A percentile compares a stretch with the other conserved stretches of the same genome.
These are phyloP conservation scores for Pterobdella sp. DNA, from an alignment of 2,888 invertebrate species.

Conservation along the genomic window DNA sequence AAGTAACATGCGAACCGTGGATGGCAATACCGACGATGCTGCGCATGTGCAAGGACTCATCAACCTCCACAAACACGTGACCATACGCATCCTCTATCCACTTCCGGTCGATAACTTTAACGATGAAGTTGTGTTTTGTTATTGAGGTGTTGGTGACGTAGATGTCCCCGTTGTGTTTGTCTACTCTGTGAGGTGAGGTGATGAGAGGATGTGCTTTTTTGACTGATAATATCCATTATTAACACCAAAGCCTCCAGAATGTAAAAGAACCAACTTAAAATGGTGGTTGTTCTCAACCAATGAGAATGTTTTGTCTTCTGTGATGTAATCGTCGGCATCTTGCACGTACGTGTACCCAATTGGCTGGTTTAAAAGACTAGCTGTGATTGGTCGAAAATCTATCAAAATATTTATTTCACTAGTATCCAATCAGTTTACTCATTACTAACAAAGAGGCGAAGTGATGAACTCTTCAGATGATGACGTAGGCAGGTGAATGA, in stretches of 20 bases:
- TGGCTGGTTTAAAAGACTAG: background rate
- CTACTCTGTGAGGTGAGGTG: background rate
- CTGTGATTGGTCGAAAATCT: background rate
- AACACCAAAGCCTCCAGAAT: too few relatives aligned
- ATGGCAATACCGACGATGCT: background rate
- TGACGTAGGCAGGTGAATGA: background rate
- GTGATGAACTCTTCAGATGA: too few relatives aligned
- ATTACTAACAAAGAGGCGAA: too few relatives aligned
- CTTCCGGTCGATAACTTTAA: background rate
- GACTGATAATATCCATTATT: too few relatives aligned
- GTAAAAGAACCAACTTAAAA: background rate
- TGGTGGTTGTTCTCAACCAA: background rate
- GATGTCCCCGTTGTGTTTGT: background rate
- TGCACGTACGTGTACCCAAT: slow-evolving; percentile 1
- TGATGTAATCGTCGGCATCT: background rate
- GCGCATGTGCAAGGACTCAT: background rate
- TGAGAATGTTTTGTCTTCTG: background rate
- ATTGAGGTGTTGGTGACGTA: background rate
- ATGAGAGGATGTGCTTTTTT: background rate
- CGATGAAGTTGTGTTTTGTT: background rate
- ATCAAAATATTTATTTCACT: background rate
- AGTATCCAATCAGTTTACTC: too few relatives aligned
- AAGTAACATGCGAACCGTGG: too few relatives aligned
- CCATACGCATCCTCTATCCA: slow-evolving; percentile 1
- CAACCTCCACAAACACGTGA: background rate